Conservation (phyloP, 2,888 invertebrate species). For the Ceratothoa steindachneri region DNA sequence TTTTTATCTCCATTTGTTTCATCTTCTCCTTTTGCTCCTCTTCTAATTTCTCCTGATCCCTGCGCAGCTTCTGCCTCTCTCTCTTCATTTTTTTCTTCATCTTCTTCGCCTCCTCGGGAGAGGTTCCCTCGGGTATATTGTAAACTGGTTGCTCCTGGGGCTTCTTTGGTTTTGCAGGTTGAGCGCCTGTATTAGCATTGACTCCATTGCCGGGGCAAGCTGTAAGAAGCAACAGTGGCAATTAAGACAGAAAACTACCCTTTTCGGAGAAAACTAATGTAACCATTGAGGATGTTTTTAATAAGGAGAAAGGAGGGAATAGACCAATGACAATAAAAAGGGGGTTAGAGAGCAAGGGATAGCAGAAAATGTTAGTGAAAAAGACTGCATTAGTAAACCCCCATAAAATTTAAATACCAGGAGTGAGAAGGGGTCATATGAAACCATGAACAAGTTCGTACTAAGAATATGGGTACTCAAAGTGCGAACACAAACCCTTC, state of each 20-base stretch:
- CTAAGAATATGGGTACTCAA: too few species aligned
- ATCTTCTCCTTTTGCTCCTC: constrained; percentile 33
- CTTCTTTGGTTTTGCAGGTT: constrained; percentile 10
- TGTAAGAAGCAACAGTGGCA: background rate
- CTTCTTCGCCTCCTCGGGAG: constrained; percentile 33
- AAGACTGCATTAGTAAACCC: too few species aligned
- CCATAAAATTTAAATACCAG: too few species aligned
- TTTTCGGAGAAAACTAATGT: too few species aligned
- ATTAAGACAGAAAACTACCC: background rate
- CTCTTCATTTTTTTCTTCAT: constrained; percentile 47
- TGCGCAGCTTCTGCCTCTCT: constrained; percentile 36
- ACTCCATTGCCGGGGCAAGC: constrained; percentile 10
- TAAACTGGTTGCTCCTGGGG: background rate
- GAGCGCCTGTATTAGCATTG: background rate
- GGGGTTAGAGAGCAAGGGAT: too few species aligned
- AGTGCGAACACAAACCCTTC: too few species aligned
- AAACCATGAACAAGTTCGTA: too few species aligned
- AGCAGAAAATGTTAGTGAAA: too few species aligned
- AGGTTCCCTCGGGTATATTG: constrained; percentile 29
- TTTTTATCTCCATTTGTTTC: constrained; percentile 35
- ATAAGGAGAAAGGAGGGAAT: background rate
- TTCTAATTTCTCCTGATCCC: constrained; percentile 28
- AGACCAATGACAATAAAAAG: too few species aligned
- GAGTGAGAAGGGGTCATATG: too few species aligned
- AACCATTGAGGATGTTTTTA: background rate